A percentile compares a stretch with the other conserved stretches of the same genome.
These are phyloP conservation scores for Hybognathus amarus DNA, from an alignment of 2,797 vertebrate genomes.

Conservation along the genomic window DNA sequence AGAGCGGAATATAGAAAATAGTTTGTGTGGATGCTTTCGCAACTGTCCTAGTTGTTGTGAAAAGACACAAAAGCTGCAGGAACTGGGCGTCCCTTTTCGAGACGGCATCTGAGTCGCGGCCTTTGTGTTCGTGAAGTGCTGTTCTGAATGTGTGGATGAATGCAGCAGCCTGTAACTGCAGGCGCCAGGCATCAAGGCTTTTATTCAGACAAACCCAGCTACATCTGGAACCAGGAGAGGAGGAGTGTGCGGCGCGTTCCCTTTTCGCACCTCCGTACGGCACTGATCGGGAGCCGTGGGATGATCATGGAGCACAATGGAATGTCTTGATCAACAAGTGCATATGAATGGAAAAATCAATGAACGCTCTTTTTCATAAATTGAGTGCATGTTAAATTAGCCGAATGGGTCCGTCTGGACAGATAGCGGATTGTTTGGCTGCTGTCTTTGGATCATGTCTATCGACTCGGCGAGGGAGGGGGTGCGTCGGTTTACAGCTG, in stretches of 20 bases:
- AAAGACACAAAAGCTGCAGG: conserved; percentile 60
- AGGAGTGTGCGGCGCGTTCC: not conserved
- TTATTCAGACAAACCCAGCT: conserved; percentile 48
- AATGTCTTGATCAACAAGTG: conserved; percentile 75
- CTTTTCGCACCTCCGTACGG: conserved; percentile 44
- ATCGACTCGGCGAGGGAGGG: conserved; percentile 72
- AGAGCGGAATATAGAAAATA: conserved; percentile 34
- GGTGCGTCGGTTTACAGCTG: conserved; percentile 70
- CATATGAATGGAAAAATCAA: conserved; percentile 76
- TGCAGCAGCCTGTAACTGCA: conserved; percentile 58
- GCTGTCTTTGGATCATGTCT: conserved; percentile 78
- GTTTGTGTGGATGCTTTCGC: conserved; percentile 49
- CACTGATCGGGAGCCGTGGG: conserved; percentile 54
- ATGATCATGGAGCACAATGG: conserved; percentile 58
- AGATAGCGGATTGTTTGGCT: conserved; percentile 77
- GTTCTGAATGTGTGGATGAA: conserved; percentile 58
- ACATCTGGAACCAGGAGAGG: conserved; percentile 59
- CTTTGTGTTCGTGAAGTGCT: conserved; percentile 63
- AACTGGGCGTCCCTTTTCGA: conserved; percentile 63
- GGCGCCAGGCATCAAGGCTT: conserved; percentile 51
- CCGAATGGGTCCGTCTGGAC: conserved; percentile 76
- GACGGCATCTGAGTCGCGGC: conserved; percentile 48
- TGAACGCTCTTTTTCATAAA: conserved; percentile 82
- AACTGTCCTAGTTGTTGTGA: conserved; percentile 59
- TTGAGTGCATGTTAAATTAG: conserved; percentile 82